Evolutionary conservation across 1,140 invertebrate genomes (phyloP).

Genomic region (Drosophila nigrodunni): DNA sequence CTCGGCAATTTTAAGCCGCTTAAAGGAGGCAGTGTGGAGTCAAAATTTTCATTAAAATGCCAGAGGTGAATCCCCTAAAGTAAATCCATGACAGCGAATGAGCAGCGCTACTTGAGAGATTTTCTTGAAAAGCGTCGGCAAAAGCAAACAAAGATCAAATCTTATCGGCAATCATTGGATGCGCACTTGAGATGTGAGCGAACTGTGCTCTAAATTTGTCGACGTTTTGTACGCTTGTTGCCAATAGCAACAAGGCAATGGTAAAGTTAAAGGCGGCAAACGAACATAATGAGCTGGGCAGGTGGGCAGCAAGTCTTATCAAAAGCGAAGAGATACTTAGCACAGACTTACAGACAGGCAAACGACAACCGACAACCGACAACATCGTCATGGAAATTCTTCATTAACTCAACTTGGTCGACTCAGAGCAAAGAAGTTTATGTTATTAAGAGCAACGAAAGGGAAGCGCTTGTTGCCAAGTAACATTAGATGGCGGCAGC

Average conservation of each 20-base stretch:
- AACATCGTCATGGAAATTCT: constrained; percentile 84
- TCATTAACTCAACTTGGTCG: constrained; percentile 80
- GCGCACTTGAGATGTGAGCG: constrained; percentile 54
- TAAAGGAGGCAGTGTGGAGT: constrained; percentile 44
- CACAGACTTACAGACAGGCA: constrained; percentile 20
- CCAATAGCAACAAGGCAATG: constrained; percentile 9
- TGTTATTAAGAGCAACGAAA: constrained; percentile 70
- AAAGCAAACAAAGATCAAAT: constrained; percentile 78
- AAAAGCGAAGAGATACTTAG: constrained; percentile 50
- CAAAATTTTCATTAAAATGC: constrained; percentile 76
- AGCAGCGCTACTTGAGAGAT: constrained; percentile 17
- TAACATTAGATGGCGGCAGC: constrained; percentile 21
- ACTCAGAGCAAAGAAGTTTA: constrained; percentile 76
- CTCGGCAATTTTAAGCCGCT: constrained; percentile 73
- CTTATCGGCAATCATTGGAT: constrained; percentile 82
- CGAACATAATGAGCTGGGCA: constrained; percentile 71
- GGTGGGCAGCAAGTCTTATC: constrained; percentile 66
- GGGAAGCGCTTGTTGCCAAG: background rate
- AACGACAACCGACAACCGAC: constrained; percentile 41
- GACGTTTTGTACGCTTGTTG: constrained; percentile 59
- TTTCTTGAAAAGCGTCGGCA: constrained; percentile 3
- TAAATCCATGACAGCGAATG: constrained; percentile 35
- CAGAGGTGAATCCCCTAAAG: constrained; percentile 61
- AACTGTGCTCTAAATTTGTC: constrained; percentile 59
- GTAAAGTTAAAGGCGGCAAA: constrained; percentile 10